Conservation (phyloP, 2,113 vertebrate genomes). For the Sinosuthora webbiana region DNA sequence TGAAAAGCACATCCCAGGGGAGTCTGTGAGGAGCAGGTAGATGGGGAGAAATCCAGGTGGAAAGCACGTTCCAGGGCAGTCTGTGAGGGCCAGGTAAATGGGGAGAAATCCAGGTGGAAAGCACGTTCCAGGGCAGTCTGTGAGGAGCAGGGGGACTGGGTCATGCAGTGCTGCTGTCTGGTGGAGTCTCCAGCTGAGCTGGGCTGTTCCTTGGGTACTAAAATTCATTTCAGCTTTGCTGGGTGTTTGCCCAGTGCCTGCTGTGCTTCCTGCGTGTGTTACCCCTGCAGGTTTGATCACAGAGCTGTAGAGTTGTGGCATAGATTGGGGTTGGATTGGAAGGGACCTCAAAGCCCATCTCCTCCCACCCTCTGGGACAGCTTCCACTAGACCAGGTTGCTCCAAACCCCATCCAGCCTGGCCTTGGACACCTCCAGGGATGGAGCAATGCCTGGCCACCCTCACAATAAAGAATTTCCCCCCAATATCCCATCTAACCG, state of each 20-base stretch:
- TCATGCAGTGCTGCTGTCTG: not conserved
- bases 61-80: not conserved
- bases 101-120: not conserved
- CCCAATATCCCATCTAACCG: not conserved
- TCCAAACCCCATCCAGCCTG: not conserved
- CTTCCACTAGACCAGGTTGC: accelerated
- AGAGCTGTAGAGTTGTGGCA: not conserved
- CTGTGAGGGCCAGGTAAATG: not conserved
- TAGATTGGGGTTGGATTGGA: not conserved
- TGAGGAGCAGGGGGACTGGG: not conserved
- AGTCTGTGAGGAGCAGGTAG: not conserved
- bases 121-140: not conserved
- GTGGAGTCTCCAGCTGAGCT: accelerated
- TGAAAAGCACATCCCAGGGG: too few species aligned
- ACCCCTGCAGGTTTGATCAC: not conserved
- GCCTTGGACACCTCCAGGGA: not conserved
- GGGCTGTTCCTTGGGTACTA: not conserved
- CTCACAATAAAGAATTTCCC: not conserved
- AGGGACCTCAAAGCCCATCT: not conserved
- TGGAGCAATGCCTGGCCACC: not conserved
- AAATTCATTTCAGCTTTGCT: not conserved
- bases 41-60: not conserved
- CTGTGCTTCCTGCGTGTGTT: not conserved
- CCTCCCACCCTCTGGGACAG: not conserved
- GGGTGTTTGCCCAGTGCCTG: not conserved